phyloP scores from a whole-genome alignment of 2,888 invertebrate genomes.

The Cartodere bifasciata region DNA sequence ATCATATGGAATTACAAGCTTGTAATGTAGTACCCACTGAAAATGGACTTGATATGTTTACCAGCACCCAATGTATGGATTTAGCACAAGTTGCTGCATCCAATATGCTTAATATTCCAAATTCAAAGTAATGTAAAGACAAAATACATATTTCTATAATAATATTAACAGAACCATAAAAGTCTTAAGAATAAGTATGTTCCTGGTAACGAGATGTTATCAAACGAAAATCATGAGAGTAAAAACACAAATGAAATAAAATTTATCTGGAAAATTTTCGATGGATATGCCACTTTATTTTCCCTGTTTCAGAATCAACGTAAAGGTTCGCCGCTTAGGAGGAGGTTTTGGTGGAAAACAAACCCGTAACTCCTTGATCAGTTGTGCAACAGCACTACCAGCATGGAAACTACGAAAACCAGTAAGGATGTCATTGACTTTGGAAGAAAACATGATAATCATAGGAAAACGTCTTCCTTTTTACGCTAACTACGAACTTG shows the following conservation, averaged over 20 bases:
- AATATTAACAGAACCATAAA: too few species aligned
- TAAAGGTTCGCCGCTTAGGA: constrained; percentile 58
- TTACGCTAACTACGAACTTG: constrained; percentile 50
- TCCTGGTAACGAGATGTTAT: too few species aligned
- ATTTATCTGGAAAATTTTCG: too few species aligned
- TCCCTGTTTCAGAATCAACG: constrained; percentile 43
- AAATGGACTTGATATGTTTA: constrained; percentile 50
- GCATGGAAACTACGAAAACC: constrained; percentile 47
- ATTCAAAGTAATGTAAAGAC: too few species aligned
- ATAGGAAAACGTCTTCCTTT: constrained; percentile 51
- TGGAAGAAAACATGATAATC: constrained; percentile 57
- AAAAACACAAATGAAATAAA: too few species aligned
- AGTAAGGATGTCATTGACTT: constrained; percentile 52
- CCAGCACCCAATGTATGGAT: constrained; percentile 53
- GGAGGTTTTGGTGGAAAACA: constrained; percentile 73
- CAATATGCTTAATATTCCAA: constrained; percentile 38
- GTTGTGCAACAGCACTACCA: constrained; percentile 55
- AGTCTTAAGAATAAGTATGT: too few species aligned
- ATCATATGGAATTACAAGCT: constrained; percentile 61
- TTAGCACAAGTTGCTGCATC: constrained; percentile 41
- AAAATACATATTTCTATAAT: too few species aligned
- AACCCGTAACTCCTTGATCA: constrained; percentile 43
- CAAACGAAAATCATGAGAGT: too few species aligned
- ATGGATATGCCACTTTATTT: too few species aligned
- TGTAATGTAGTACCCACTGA: constrained; percentile 51